These are phyloP conservation scores for Archocentrus centrarchus DNA, from an alignment of 2,113 vertebrate species.

Conservation along the genomic window DNA sequence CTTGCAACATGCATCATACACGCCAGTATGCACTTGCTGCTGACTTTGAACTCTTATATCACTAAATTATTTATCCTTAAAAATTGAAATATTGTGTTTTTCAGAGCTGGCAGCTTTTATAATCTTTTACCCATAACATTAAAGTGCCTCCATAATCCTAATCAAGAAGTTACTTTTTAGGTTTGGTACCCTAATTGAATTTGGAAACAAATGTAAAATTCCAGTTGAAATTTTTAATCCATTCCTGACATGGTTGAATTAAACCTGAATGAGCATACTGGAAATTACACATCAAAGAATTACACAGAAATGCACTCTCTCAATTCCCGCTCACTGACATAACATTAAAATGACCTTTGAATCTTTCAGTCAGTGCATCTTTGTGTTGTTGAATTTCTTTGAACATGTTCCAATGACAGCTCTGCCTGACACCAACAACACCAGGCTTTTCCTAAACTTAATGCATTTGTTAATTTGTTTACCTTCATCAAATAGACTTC, in stretches of 20 bases:
- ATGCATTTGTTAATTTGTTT: slow-evolving; percentile 70
- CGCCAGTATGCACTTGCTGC: no score
- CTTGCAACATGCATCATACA: no score
- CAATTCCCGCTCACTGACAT: background rate
- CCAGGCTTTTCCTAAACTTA: slow-evolving; percentile 7
- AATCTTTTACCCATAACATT: background rate
- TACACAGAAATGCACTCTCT: slow-evolving; percentile 10
- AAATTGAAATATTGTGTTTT: background rate
- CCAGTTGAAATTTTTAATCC: background rate
- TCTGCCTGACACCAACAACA: slow-evolving; percentile 34
- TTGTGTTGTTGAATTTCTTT: slow-evolving; percentile 5
- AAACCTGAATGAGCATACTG: slow-evolving; percentile 6
- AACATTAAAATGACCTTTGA: background rate
- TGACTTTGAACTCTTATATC: no score
- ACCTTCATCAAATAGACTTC: slow-evolving; percentile 62
- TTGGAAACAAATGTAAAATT: background rate
- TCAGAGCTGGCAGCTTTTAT: background rate
- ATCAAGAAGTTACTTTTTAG: background rate
- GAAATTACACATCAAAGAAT: background rate
- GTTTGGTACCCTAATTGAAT: background rate
- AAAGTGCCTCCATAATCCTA: background rate
- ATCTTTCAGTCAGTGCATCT: background rate
- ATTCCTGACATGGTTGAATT: background rate
- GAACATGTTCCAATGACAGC: background rate
- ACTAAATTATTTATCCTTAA: no score